Base-by-base conservation (phyloP, 2,888 invertebrate genomes). In the Cerastis rubricosa region DNA sequence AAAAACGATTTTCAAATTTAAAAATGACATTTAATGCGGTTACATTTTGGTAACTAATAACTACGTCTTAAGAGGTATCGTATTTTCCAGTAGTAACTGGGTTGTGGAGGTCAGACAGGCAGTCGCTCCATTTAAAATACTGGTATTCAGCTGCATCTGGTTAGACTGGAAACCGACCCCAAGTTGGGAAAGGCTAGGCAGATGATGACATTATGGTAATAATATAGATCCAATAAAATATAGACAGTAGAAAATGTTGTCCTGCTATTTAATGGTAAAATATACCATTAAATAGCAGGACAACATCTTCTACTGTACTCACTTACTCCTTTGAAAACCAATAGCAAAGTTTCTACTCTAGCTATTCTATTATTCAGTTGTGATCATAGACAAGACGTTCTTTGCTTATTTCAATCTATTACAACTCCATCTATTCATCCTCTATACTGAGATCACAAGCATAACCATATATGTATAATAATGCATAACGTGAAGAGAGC, bases 1-100 rank as follows among this genome's bases (percentile, higher is more conserved):
- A 17, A 25, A 35, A 17, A 12, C 12, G 68, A 40, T 67, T 19
- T 71, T 4, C 25, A 72, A 71, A 72, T 72, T 71, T 7, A 71
- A 43, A 43, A 19, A 61, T 22, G 61, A 17, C 9, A 35, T 22
- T 11, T n/a, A n/a, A 2, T 14, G 12, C 6, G 22, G 22, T 22
- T 57, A 25, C 14, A 45, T 45, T 45, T 11, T 45, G 45, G 45
- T 11, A 45, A n/a, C n/a, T n/a, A n/a, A 45, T 45, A 45, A 57
- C 57, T 35, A 35, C 35, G 35, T 35, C 35, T 35, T 35, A 35
- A 35, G 35, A 3, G 35, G 35, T 35, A 35, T 35, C 35, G 35
- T 35, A 35, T 35, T 35, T 35, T 3, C 2, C 35, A 35, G 35
- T 2, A 35, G 2, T 35, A 35, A 35, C 35, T 35, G 35, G 35